Base-by-base conservation (phyloP, 2,888 invertebrate genomes). In the Nyleta sp. region DNA sequence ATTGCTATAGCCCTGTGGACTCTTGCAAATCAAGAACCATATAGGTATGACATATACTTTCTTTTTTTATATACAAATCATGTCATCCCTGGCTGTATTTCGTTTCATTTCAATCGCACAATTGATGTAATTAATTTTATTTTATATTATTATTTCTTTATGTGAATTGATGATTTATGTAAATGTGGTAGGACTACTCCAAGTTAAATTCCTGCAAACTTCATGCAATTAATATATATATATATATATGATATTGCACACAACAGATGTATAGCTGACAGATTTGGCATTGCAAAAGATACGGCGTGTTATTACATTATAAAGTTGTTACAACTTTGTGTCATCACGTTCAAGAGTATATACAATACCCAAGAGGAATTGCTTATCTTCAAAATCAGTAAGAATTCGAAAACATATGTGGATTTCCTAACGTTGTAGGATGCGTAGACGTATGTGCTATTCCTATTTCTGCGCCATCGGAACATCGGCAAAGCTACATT, bases 371-470 rank as follows among this genome's bases (percentile, higher is more conserved):
- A 11, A 18, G 11, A n/a, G 57, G 44, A 13, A 7, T 44, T 10
- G 8, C 46, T 3, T 57, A 46, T 31, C 2, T 17, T 10, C 2
- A n/a, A 2, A 68, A 22, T 42, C 35, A 55, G 13, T 15, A 50
- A 24, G 10, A 28, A 17, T 70, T 59, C 48, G 7, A 50, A 44
- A 24, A 18, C 2, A 57, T 68, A 11, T 40, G 44, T 48, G 38
- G 40, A 13, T 59, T 70, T 15, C 68, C 68, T 17, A 17, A 33
- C 2, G 40, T 70, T 13, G 38, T 70, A 28, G 59, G 68, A 42
- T 70, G 68, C 20, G 8, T 70, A 4, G 68, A 70, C 15, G 59
- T 57, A n/a, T 15, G 22, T 22, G 59, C 50, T 4, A 70, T 70
- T 18, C 59, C 48, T 13, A 70, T 70, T 11, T 46, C 28, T 5